phyloP scores from a whole-genome alignment of 2,113 vertebrate species.

The Anser cygnoides region DNA sequence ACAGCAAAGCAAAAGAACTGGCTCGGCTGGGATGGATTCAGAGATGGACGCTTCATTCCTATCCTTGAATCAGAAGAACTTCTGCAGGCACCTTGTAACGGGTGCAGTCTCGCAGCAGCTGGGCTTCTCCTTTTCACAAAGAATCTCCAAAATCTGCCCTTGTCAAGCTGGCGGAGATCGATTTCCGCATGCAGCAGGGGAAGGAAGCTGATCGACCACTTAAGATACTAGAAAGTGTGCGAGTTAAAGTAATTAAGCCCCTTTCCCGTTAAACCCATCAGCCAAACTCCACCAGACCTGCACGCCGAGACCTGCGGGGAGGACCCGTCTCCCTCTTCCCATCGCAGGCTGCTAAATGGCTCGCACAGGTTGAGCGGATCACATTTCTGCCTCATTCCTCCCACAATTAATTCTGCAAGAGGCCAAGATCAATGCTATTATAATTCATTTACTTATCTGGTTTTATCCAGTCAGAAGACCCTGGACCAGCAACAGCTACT shows the following conservation, averaged over 20 bases:
- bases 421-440: background rate
- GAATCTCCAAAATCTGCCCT: background rate
- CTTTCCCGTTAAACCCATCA: constrained; percentile 51
- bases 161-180: background rate
- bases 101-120: background rate
- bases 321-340: background rate
- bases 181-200: background rate
- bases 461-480: background rate
- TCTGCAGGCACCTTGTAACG: rapidly evolving
- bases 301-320: background rate
- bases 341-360: background rate
- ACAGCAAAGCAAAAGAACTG: rapidly evolving
- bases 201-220: constrained; percentile 21
- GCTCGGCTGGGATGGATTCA: background rate
- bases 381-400: constrained; percentile 7
- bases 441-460: constrained; percentile 9
- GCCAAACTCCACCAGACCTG: background rate
- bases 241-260: background rate
- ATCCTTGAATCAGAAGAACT: background rate
- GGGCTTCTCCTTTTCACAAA: background rate
- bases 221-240: background rate
- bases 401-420: constrained; percentile 30
- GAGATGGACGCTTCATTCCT: background rate
- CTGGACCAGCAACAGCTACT: background rate
- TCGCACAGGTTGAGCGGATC: constrained; percentile 26